Percentiles rank a stretch among this genome's conserved stretches.
Conservation (phyloP, 2,797 vertebrate genomes). For the Ataeniobius toweri region DNA sequence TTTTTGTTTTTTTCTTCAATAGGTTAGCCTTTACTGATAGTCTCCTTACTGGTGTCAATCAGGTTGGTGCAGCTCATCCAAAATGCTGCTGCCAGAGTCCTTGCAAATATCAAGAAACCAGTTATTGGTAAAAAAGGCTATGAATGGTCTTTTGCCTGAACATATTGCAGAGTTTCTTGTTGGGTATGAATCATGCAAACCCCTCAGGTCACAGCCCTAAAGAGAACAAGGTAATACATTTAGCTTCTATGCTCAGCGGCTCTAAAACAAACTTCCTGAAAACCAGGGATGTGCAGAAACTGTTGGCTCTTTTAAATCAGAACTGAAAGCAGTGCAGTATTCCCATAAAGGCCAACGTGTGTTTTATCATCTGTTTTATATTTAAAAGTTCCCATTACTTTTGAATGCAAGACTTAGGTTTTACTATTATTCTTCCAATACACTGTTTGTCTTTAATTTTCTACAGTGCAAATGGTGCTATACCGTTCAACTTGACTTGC, state of each 20-base stretch:
- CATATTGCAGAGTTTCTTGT: neutral
- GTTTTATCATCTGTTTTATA: neutral
- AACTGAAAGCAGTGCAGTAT: neutral
- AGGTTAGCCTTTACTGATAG: no score
- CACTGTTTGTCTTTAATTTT: neutral
- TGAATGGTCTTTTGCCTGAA: neutral
- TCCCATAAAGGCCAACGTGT: neutral
- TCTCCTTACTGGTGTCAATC: no score
- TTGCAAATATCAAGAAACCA: no score
- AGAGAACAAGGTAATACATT: neutral
- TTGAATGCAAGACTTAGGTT: neutral
- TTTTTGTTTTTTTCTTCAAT: no score
- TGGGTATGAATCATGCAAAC: neutral
- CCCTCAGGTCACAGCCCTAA: neutral
- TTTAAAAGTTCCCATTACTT: neutral
- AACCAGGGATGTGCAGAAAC: neutral
- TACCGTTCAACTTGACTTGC: neutral
- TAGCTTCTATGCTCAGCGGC: neutral
- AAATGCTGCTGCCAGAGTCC: no score
- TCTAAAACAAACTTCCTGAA: neutral
- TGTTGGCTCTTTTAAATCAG: neutral
- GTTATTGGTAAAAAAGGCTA: no score
- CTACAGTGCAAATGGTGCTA: neutral
- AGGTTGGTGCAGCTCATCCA: no score
- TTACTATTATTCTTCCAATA: neutral